Percentiles rank a stretch among this genome's conserved stretches.
Conservation (phyloP, 2,888 invertebrate genomes). For the Lepidocyrtoides sp. region DNA sequence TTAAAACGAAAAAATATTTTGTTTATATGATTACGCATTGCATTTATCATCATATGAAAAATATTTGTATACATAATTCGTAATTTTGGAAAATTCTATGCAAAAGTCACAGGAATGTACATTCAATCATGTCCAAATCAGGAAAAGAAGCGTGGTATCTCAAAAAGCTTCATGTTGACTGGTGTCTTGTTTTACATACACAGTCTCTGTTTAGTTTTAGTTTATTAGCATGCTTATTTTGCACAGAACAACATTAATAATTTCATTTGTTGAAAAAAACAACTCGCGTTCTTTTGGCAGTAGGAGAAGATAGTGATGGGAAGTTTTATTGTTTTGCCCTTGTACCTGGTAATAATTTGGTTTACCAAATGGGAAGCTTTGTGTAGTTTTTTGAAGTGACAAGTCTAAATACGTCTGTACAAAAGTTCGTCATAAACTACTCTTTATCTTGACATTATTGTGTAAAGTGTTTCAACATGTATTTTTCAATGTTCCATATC, state of each 20-base stretch:
- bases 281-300: constrained; percentile 61
- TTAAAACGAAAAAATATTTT: too few species aligned
- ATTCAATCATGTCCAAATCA: constrained; percentile 51
- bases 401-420: constrained; percentile 57
- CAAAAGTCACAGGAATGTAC: constrained; percentile 29
- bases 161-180: not conserved
- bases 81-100: constrained; percentile 51
- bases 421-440: constrained; percentile 73
- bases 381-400: constrained; percentile 49
- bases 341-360: constrained; percentile 72
- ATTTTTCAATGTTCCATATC: not conserved
- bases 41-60: not conserved
- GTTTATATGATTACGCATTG: not conserved
- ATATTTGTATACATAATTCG: constrained; percentile 20
- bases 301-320: constrained; percentile 61
- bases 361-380: constrained; percentile 74
- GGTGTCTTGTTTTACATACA: constrained; percentile 44
- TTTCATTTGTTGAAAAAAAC: constrained; percentile 21
- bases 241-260: not conserved
- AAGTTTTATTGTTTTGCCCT: constrained; percentile 77
- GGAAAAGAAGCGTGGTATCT: constrained; percentile 52
- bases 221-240: not conserved
- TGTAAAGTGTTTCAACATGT: not conserved
- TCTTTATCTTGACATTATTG: constrained; percentile 53
- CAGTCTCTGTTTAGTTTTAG: not conserved